Conservation (phyloP, 2,888 invertebrate species). For the Piscicola geometra region DNA sequence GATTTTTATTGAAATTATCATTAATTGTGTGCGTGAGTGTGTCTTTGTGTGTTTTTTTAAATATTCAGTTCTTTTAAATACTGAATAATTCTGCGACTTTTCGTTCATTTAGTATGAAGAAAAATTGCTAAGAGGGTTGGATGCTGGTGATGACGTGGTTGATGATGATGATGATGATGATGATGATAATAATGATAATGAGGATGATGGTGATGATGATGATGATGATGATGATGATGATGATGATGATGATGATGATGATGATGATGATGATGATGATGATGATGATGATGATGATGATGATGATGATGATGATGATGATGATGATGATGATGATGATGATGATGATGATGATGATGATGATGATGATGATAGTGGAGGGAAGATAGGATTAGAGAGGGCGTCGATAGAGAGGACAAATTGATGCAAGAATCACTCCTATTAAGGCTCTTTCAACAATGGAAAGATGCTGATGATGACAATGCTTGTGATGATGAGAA, state of each 20-base stretch:
- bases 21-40: no score
- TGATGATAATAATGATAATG: constrained; percentile 29
- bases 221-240: constrained; percentile 36
- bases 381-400: neutral
- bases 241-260: constrained; percentile 31
- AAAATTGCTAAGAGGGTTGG: no score
- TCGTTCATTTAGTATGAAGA: no score
- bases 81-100: no score
- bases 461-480: constrained; percentile 11
- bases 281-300: constrained; percentile 31
- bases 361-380: neutral
- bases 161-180: constrained; percentile 34
- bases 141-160: constrained; percentile 30
- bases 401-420: no score
- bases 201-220: constrained; percentile 26
- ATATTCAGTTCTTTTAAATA: no score
- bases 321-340: constrained; percentile 34
- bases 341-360: constrained; percentile 23
- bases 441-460: neutral
- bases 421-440: neutral
- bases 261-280: constrained; percentile 26
- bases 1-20: no score
- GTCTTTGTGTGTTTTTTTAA: no score
- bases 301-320: constrained; percentile 33
- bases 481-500: neutral